Base-by-base conservation (phyloP, 92 coral and sea anemone species). In the Galaxea fascicularis region DNA sequence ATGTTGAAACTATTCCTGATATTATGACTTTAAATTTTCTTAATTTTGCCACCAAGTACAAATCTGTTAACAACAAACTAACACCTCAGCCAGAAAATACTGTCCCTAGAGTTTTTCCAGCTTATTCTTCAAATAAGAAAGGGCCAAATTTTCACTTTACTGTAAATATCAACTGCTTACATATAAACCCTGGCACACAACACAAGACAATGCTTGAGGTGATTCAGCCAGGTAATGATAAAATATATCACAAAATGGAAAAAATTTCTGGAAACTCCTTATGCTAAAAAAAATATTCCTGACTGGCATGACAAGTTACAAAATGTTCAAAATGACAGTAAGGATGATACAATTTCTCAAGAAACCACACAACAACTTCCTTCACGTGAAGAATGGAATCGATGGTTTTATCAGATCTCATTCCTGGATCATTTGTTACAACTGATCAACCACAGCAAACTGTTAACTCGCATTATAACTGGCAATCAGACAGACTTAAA, bases 81-180 rank as follows among this genome's bases (percentile, higher is more conserved):
- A 82, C 74, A 9, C n/a, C 10, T 56, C 62, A 56, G 62, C n/a
- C 62, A 56, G 15, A 56, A 56, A 56, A 56, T 56, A 5, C 62
- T 3, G 66, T 89, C 21, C 89, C 92, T 41, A 71, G 92, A 85
- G 52, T 78, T 71, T 89, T 69, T 71, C 92, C 89, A 58, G 88
- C 64, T 28, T 89, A 89, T 24, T 89, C 86, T 49, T 68, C 90
- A 4, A 89, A 85, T 51, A 53, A 66, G 41, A 65, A 79, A 53
- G 87, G 93, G 17, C 76, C 73, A 44, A 85, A 89, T 79, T 85
- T 85, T 63, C 82, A 60, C 16, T 85, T 22, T 73, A 79, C 82
- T 89, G 93, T 29, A 85, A 85, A 71, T 89, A 89, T 57, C 89
- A 89, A 68, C 89, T 84, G 35, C 86, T 89, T 49, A 59, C 54